Evolutionary conservation across 2,797 vertebrate species (phyloP), one percentile per base, ranked within the genome.

Genomic region (Myotis vivesi): DNA sequence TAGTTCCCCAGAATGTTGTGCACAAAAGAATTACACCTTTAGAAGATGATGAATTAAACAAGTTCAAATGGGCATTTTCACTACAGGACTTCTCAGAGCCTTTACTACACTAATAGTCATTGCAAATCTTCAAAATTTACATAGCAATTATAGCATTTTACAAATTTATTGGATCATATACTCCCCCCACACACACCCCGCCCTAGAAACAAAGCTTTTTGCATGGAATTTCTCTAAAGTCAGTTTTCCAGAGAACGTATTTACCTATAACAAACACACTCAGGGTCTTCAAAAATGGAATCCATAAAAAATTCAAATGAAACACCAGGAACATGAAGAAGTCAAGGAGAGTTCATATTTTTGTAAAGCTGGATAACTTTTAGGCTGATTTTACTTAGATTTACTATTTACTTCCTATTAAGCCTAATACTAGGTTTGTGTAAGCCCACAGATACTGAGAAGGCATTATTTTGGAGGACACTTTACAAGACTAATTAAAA

Each of bases 21-120:
- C 69, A 71, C n/a, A 71, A 80, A 94, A 77, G 41, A 95, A 94
- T 85, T 69, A 72, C 13, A 66, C 87, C 49, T 82, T 87, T 73
- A 81, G 49, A 46, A 93, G 87, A 77, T 83, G 46, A 28, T 69
- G 68, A 91, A 22, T 87, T 87, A 87, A 95, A 92, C 49, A 82
- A 77, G 44, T 86, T 85, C 33, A 72, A 94, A 68, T 41, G 77
- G 28, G 46, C 33, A 38, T 89, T 89, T 90, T 85, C 23, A 81
- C 33, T 93, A 75, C 33, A 95, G 87, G 80, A 88, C 80, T 96
- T 97, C 53, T 94, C 88, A 88, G 66, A 89, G 62, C 72, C 73
- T 89, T 95, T 49, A 84, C 49, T 38, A 57, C 10, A 36, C 53
- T 17, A 83, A 89, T 9, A 33, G 53, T 51, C 23, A 76, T 44